A percentile compares a stretch with the other conserved stretches of the same genome.
Evolutionary conservation across 1,140 invertebrate genomes (phyloP).

Genomic region (Spodoptera litura): DNA sequence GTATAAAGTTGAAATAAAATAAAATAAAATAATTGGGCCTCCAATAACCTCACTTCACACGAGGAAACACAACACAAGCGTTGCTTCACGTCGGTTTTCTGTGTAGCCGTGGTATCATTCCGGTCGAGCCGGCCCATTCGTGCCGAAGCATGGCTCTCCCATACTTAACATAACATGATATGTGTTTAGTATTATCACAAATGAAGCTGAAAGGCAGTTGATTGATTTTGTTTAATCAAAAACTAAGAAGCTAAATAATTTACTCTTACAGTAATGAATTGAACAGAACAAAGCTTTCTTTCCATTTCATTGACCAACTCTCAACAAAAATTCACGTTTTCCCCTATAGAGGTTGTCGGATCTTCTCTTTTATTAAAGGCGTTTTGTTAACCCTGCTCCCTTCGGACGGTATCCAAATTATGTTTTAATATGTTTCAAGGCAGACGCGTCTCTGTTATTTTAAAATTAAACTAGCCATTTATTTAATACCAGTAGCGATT

Average conservation of each 20-base stretch:
- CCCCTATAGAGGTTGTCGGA: neutral
- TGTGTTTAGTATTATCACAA: too few species aligned
- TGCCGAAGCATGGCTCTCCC: too few species aligned
- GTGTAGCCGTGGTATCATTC: too few species aligned
- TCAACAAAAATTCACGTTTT: neutral
- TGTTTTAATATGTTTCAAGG: slow-evolving; percentile 43
- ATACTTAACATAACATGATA: too few species aligned
- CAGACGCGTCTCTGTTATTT: slow-evolving; percentile 32
- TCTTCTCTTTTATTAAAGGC: slow-evolving; percentile 25
- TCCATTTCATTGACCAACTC: neutral
- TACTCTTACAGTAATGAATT: neutral
- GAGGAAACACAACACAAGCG: too few species aligned
- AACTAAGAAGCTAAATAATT: neutral
- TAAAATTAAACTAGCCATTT: slow-evolving; percentile 46
- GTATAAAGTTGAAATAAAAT: too few species aligned
- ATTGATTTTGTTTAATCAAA: too few species aligned
- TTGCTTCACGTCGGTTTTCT: too few species aligned
- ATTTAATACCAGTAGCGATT: slow-evolving; percentile 40
- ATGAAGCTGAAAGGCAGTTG: too few species aligned
- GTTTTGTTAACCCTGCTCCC: slow-evolving; percentile 14
- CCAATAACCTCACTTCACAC: too few species aligned
- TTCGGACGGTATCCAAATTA: slow-evolving; percentile 44
- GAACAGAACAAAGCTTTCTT: neutral
- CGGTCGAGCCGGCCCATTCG: too few species aligned
- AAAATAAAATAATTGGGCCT: too few species aligned